These are phyloP conservation scores for Lepilemur ruficaudatus DNA, from an alignment of 2,797 vertebrate genomes.

Conservation along the genomic window DNA sequence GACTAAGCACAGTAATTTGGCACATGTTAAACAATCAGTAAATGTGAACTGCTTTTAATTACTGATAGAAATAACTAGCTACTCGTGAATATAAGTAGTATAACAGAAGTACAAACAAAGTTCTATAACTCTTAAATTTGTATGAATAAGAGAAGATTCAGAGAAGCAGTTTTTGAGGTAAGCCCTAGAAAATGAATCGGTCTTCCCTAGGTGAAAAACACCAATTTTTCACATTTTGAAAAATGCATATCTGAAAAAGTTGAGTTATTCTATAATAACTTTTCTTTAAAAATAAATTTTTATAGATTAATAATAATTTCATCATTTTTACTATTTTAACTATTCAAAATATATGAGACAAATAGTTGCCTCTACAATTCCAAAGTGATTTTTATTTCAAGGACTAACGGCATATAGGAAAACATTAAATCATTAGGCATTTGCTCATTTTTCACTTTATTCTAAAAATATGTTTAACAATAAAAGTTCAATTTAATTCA, in stretches of 20 bases:
- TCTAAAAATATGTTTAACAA: neutral
- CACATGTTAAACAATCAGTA: neutral
- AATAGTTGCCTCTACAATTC: neutral
- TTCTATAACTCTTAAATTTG: neutral
- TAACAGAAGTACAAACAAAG: neutral
- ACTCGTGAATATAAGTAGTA: neutral
- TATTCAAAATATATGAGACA: slow-evolving; percentile 29
- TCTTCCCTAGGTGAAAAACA: neutral
- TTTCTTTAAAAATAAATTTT: neutral
- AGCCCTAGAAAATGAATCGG: neutral
- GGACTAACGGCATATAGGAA: neutral
- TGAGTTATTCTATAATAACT: neutral
- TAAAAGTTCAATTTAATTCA: neutral
- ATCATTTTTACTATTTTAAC: slow-evolving; percentile 14
- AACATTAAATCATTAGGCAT: slow-evolving; percentile 35
- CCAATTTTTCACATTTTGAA: neutral
- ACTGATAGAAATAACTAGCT: neutral
- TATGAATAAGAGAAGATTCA: neutral
- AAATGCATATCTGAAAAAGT: neutral
- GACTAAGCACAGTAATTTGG: neutral
- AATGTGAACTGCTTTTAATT: neutral
- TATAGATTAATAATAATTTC: neutral
- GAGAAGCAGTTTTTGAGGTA: neutral
- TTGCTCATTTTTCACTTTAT: slow-evolving; percentile 15
- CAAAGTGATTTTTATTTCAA: slow-evolving; percentile 31